A percentile compares a stretch with the other conserved stretches of the same genome.
Evolutionary conservation across 2,113 vertebrate genomes (phyloP).

Genomic region (Actinemys pallida): DNA sequence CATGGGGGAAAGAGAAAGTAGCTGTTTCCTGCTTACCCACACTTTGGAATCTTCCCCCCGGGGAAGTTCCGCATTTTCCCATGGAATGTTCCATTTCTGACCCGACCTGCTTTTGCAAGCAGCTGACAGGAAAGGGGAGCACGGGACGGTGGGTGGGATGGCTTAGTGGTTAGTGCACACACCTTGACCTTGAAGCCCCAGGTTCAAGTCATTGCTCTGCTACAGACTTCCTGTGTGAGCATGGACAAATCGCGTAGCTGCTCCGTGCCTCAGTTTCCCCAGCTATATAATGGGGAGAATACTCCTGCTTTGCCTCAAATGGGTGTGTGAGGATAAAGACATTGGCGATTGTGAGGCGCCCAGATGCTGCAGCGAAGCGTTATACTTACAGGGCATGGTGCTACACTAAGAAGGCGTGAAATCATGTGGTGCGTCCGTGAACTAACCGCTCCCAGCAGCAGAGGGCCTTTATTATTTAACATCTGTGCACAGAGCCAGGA

Average conservation of each 20-base stretch:
- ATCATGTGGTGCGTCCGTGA: neutral
- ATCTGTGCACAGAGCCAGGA: neutral
- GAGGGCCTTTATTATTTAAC: neutral
- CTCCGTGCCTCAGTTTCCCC: neutral
- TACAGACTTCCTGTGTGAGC: neutral
- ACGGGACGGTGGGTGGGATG: neutral
- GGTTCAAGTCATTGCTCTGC: neutral
- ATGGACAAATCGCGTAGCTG: neutral
- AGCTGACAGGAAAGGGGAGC: neutral
- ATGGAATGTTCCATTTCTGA: neutral
- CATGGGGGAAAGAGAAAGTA: neutral
- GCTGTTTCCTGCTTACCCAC: neutral
- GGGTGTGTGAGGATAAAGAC: neutral
- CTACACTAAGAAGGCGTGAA: neutral
- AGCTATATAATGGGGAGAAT: neutral
- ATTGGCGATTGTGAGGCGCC: neutral
- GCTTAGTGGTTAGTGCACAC: too few species aligned
- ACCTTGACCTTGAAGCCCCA: neutral
- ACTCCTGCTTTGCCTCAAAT: neutral
- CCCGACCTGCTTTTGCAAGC: neutral
- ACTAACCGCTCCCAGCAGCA: neutral
- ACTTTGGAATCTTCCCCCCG: neutral
- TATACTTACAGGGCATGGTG: neutral
- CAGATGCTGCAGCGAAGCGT: too few species aligned
- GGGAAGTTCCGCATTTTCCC: neutral